A percentile compares a stretch with the other conserved stretches of the same genome.
phyloP scores from a whole-genome alignment of 92 coral and sea anemone genomes.

The Palythoa grandis region DNA sequence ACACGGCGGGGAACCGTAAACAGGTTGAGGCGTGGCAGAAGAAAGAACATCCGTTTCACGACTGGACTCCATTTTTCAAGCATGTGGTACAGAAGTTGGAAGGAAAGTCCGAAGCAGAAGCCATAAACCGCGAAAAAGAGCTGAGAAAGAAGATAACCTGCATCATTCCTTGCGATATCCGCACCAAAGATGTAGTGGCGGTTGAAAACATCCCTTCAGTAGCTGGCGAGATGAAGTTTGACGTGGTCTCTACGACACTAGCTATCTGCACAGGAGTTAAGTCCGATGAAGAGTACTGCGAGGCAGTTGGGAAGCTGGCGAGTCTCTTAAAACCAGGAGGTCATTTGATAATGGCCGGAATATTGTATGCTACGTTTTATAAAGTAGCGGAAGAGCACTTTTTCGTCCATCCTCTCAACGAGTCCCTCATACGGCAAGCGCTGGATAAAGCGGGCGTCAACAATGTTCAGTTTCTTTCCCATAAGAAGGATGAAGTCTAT shows the following conservation, averaged over 20 bases:
- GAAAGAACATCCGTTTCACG: too few species aligned
- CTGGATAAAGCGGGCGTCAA: not conserved
- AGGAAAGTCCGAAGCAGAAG: too few species aligned
- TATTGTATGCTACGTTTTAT: not conserved
- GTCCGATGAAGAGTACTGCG: not conserved
- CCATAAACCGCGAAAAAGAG: too few species aligned
- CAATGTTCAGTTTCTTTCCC: not conserved
- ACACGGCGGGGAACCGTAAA: too few species aligned
- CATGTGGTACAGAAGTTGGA: too few species aligned
- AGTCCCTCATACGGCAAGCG: not conserved
- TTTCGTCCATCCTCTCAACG: not conserved
- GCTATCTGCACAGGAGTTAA: not conserved
- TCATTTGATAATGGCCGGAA: conserved; percentile 8
- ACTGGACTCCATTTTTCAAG: too few species aligned
- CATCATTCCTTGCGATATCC: too few species aligned
- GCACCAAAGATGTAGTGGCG: too few species aligned
- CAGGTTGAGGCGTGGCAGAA: too few species aligned
- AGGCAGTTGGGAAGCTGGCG: conserved; percentile 31
- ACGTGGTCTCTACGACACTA: not conserved
- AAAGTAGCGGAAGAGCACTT: not conserved
- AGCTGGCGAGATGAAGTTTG: not conserved
- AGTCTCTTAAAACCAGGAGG: conserved; percentile 38
- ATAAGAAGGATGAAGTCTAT: not conserved
- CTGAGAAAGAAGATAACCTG: too few species aligned
- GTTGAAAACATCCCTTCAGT: too few species aligned